A percentile compares a stretch with the other conserved stretches of the same genome.
Evolutionary conservation across 1,140 invertebrate genomes (phyloP).

Genomic region (Pollicipes pollicipes): DNA sequence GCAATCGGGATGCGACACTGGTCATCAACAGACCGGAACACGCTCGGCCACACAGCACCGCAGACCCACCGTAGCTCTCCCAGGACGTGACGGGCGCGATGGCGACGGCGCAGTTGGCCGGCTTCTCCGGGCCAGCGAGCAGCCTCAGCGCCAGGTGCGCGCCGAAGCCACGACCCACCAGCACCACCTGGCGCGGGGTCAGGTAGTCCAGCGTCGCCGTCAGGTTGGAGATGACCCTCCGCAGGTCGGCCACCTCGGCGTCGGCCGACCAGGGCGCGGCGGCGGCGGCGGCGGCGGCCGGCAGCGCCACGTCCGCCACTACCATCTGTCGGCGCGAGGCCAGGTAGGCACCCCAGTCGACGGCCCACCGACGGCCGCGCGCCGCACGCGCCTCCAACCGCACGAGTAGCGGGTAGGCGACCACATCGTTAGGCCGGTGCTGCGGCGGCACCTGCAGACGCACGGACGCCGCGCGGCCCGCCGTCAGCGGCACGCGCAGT

Average conservation of each 20-base stretch:
- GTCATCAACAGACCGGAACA: no score
- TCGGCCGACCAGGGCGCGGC: background rate
- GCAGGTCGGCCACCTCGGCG: background rate
- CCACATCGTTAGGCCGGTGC: background rate
- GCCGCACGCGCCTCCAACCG: background rate
- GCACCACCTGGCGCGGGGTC: background rate
- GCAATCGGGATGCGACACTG: no score
- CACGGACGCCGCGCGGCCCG: background rate
- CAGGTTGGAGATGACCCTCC: background rate
- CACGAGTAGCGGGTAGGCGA: background rate
- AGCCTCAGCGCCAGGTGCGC: background rate
- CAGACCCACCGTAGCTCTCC: background rate
- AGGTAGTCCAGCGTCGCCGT: background rate
- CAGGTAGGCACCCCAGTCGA: background rate
- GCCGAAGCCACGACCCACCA: background rate
- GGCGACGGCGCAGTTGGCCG: background rate
- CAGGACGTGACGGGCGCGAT: background rate
- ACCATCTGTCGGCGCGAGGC: background rate
- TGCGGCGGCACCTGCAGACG: background rate
- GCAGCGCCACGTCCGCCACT: background rate
- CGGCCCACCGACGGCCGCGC: background rate
- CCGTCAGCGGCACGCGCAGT: background rate
- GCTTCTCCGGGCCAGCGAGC: background rate
- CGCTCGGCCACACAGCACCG: no score
- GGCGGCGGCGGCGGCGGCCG: no score